These are phyloP conservation scores for Imbricaverruca yamaguchii DNA, from an alignment of 2,888 invertebrate genomes.

Conservation along the genomic window DNA sequence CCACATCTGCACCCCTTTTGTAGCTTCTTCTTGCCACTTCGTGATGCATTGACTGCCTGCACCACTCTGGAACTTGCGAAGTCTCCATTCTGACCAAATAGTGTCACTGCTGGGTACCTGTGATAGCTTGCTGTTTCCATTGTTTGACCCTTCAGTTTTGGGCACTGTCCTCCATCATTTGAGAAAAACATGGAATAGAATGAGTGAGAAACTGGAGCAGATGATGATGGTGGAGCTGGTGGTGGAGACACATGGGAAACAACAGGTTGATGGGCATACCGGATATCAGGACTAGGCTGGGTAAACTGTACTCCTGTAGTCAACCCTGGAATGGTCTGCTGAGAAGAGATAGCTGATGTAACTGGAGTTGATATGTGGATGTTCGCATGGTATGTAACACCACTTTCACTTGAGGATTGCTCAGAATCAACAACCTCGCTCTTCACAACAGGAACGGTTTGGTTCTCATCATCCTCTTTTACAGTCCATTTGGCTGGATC, in stretches of 20 bases:
- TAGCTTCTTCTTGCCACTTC: neutral
- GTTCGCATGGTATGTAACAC: neutral
- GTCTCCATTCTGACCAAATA: neutral
- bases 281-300: neutral
- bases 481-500: neutral
- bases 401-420: neutral
- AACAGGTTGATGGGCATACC: neutral
- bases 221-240: neutral
- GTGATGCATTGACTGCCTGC: neutral
- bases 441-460: neutral
- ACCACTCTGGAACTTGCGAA: neutral
- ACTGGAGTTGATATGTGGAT: neutral
- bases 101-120: neutral
- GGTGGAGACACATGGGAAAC: neutral
- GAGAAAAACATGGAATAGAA: neutral
- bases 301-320: neutral
- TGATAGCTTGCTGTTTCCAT: neutral
- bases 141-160: neutral
- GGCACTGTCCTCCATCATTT: neutral
- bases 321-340: neutral
- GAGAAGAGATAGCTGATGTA: neutral
- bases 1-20: slow-evolving; percentile 73
- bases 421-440: slow-evolving; percentile 4
- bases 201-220: neutral
- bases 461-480: neutral